phyloP scores from a whole-genome alignment of 2,797 vertebrate species.

The Knipowitschia caucasica region DNA sequence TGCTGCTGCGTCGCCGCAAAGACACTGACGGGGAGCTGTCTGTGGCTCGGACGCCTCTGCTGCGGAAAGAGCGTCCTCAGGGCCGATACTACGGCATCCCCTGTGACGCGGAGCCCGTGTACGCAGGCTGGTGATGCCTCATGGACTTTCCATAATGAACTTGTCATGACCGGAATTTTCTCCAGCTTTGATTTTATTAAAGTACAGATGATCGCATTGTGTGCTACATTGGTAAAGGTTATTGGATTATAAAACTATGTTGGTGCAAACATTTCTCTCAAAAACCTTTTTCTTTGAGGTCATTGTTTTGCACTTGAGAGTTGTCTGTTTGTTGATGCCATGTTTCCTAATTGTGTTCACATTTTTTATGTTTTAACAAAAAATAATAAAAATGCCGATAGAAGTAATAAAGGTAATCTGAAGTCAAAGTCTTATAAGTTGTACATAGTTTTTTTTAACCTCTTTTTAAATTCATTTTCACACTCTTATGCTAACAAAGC shows the following conservation, averaged over 20 bases:
- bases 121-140: slow-evolving; percentile 83
- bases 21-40: slow-evolving; percentile 64
- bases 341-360: slow-evolving; percentile 1
- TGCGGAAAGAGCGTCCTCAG: slow-evolving; percentile 63
- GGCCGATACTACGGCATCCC: slow-evolving; percentile 73
- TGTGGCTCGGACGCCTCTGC: slow-evolving; percentile 68
- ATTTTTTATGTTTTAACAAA: slow-evolving; percentile 7
- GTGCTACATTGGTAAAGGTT: slow-evolving; percentile 34
- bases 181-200: slow-evolving; percentile 34
- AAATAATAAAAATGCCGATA: not conserved
- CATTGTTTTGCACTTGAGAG: slow-evolving; percentile 39
- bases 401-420: not conserved
- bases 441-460: not conserved
- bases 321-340: too few species aligned
- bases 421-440: not conserved
- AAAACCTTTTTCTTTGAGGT: slow-evolving; percentile 55
- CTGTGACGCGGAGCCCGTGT: slow-evolving; percentile 82
- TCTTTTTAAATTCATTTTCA: not conserved
- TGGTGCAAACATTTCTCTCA: slow-evolving; percentile 21
- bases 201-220: slow-evolving; percentile 19
- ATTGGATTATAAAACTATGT: slow-evolving; percentile 44
- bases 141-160: slow-evolving; percentile 10
- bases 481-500: not conserved
- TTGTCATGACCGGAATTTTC: slow-evolving; percentile 10
- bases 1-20: slow-evolving; percentile 69